Evolutionary conservation across 1,140 invertebrate genomes (phyloP), one percentile per base, ranked within the genome.

Genomic region (Nasonia longicornis): DNA sequence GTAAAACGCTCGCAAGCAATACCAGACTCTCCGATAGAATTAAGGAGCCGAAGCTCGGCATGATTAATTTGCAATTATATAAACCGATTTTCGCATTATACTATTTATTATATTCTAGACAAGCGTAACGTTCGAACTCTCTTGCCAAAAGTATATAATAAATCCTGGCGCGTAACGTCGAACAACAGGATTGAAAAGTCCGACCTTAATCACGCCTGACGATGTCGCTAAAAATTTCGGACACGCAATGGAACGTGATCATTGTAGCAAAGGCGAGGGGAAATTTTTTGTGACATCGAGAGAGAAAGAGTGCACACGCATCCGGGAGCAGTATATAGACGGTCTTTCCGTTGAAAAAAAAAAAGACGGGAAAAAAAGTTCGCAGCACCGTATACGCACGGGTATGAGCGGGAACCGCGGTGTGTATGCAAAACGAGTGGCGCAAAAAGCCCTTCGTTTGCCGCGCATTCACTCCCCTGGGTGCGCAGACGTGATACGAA

Each of bases 361-460:
- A n/a, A 16, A 16, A 31, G 29, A 70, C 67, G 29, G 38, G 38
- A 2, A 42, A 31, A 12, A 29, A 38, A 31, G 26, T 38, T 16
- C 8, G 67, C 2, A 38, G 29, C 14, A 35, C 12, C 10, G 4
- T 31, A n/a, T 22, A 26, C 66, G 66, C 6, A 8, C 8, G 0
- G 8, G 12, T 52, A 52, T 52, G 16, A 14, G 48, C 12, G 67
- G 10, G 14, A 71, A 16, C 16, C 0, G 31, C 35, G 31, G 35
- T 42, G 31, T 76, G 31, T 76, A 76, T 76, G 74, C 74, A 76
- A 76, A 76, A 58, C 16, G 52, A 76, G 74, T 66, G 26, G 11
- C 31, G 74, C 58, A 66, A 76, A 76, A 76, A 42, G 58, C 74
- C 58, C 74, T 76, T 76, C 74, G 74, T 76, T 74, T 66, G 74